Conservation (phyloP, 2,113 vertebrate genomes). For the Stomatorhinus ivindoensis region DNA sequence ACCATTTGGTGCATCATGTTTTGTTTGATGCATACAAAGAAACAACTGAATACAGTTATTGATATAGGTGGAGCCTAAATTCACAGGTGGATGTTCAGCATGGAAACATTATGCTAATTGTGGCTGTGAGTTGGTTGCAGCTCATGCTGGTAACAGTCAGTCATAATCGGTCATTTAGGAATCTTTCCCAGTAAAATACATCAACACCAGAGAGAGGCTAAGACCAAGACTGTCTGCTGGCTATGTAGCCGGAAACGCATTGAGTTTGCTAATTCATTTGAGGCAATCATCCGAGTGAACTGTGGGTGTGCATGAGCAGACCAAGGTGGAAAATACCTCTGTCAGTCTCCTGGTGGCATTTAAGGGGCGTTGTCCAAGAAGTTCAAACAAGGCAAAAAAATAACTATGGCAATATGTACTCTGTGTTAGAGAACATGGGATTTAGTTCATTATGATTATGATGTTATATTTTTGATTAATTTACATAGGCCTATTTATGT, state of each 20-base stretch:
- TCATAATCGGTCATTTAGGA: no score
- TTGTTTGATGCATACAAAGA: no score
- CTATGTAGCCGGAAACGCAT: no score
- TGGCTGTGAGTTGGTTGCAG: no score
- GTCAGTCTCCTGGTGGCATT: not conserved
- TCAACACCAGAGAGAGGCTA: no score
- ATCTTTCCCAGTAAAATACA: no score
- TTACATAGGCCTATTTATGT: not conserved
- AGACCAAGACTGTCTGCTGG: no score
- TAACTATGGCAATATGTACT: not conserved
- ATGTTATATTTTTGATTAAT: not conserved
- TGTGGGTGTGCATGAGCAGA: not conserved
- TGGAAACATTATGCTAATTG: no score
- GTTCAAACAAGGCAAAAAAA: not conserved
- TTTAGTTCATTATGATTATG: not conserved
- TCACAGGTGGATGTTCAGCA: no score
- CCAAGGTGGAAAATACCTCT: not conserved
- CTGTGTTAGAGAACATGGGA: not conserved
- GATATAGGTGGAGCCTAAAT: no score
- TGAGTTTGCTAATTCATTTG: not conserved
- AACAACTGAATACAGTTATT: no score
- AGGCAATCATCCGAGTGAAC: not conserved
- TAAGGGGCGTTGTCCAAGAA: not conserved
- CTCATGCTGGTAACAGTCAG: no score
- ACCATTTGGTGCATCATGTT: not conserved